These are phyloP conservation scores for Zhengitettix transpicula DNA, from an alignment of 2,888 invertebrate genomes.

Conservation along the genomic window DNA sequence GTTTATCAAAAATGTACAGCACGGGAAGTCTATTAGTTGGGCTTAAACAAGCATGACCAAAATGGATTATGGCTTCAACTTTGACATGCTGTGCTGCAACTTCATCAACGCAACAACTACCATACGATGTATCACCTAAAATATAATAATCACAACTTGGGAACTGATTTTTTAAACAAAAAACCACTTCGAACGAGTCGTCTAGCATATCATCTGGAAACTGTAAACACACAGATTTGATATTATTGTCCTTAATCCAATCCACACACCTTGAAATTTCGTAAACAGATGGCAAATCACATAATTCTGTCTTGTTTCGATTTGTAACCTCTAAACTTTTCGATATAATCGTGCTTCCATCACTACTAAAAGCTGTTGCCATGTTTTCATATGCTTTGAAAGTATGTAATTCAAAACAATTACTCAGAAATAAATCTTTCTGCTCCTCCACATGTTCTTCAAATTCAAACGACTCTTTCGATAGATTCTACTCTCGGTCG, in stretches of 20 bases:
- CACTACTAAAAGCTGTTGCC: neutral
- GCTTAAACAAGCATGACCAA: slow-evolving; percentile 77
- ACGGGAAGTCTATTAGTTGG: slow-evolving; percentile 57
- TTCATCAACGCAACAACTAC: slow-evolving; percentile 82
- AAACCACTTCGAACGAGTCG: slow-evolving; percentile 49
- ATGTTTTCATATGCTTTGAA: neutral
- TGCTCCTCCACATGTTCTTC: too few relatives aligned
- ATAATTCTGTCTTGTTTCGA: neutral
- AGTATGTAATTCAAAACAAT: too few relatives aligned
- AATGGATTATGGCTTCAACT: slow-evolving; percentile 78
- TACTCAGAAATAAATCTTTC: too few relatives aligned
- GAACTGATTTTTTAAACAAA: slow-evolving; percentile 29
- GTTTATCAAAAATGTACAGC: slow-evolving; percentile 51
- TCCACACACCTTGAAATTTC: neutral
- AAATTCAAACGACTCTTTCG: too few relatives aligned
- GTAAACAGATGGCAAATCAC: neutral
- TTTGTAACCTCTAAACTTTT: neutral
- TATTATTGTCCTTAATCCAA: neutral
- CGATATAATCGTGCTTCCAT: neutral
- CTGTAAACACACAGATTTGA: slow-evolving; percentile 54
- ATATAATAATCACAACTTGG: slow-evolving; percentile 52
- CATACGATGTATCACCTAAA: slow-evolving; percentile 81
- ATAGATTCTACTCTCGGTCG: too few relatives aligned
- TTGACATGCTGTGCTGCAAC: slow-evolving; percentile 77
- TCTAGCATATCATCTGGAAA: slow-evolving; percentile 70